Evolutionary conservation across 2,113 vertebrate species (phyloP), one percentile per base, ranked within the genome.

Genomic region (Dipodomys merriami): DNA sequence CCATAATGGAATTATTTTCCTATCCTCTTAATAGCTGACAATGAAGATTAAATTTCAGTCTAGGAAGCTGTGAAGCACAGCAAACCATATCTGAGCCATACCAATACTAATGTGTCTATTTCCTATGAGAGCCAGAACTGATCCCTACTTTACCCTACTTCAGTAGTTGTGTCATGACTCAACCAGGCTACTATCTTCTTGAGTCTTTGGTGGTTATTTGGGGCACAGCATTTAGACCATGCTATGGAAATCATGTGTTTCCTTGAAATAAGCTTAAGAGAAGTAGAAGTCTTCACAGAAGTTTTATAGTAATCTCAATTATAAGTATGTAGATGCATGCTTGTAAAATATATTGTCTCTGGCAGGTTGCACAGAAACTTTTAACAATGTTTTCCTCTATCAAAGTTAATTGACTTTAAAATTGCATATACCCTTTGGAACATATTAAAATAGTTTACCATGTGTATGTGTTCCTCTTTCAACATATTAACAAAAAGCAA

Each of bases 191-290:
- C n/a, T 91, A 46, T 18, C 49, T 91, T 23, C 1, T 23, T 93
- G 60, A 91, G 71, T 82, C 67, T 91, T 88, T 35, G 49, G 35
- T 85, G 25, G 82, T 23, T 72, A 35, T 81, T 84, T 84, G 91
- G 69, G 77, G 20, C 12, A 77, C 64, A 65, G 67, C 19, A 44
- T 91, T 82, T 92, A 76, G 22, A 67, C 29, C 46, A 82, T 64
- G n/a, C 65, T 20, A 10, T 86, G 81, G 13, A 74, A 90, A 46
- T 93, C 16, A 30, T 20, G 6, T 91, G 57, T 83, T 91, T 15
- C 69, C 93, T 33, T 88, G 83, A 88, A 49, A 44, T 29, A 71
- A 94, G 77, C 30, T 20, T 93, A 73, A 76, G 12, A 76, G 11
- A 80, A 4, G 30, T 3, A 78, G 7, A 82, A 49, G 5, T 1